Percentiles rank a stretch among this genome's conserved stretches.
Conservation (phyloP, 2,888 invertebrate species). For the Archips crataeganus region DNA sequence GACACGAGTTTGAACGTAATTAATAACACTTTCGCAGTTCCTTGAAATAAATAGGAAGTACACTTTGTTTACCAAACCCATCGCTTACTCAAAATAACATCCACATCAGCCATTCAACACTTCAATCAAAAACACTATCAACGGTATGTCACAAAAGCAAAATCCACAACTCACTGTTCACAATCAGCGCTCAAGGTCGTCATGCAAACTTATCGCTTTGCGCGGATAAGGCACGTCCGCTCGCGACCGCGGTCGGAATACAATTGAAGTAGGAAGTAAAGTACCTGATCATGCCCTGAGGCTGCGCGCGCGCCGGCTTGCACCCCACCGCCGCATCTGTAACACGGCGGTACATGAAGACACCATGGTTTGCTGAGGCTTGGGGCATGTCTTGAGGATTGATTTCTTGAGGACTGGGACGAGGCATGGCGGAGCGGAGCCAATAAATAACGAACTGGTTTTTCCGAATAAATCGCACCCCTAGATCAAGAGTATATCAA, state of each 20-base stretch:
- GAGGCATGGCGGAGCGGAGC: too few relatives aligned
- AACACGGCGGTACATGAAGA: slow-evolving; percentile 75
- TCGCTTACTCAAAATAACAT: background rate
- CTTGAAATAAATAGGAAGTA: background rate
- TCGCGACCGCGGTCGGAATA: slow-evolving; percentile 56
- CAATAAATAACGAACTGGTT: too few relatives aligned
- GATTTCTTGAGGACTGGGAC: too few relatives aligned
- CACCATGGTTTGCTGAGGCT: slow-evolving; percentile 55
- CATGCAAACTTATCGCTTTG: slow-evolving; percentile 19
- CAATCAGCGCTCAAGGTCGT: slow-evolving; percentile 36
- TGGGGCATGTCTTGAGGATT: slow-evolving; percentile 35
- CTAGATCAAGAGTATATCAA: too few relatives aligned
- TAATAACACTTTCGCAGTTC: too few relatives aligned
- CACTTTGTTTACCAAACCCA: background rate
- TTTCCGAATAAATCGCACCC: too few relatives aligned
- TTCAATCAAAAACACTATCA: background rate
- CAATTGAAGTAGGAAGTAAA: slow-evolving; percentile 75
- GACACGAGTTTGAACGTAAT: too few relatives aligned
- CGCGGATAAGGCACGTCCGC: slow-evolving; percentile 57
- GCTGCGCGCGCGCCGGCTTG: slow-evolving; percentile 73
- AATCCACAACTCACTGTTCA: slow-evolving; percentile 10
- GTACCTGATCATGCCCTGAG: slow-evolving; percentile 80
- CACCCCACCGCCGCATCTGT: slow-evolving; percentile 76
- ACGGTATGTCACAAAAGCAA: background rate
- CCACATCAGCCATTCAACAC: background rate